Evolutionary conservation across 2,888 invertebrate genomes (phyloP).

Genomic region (Schizotus pectinicornis): DNA sequence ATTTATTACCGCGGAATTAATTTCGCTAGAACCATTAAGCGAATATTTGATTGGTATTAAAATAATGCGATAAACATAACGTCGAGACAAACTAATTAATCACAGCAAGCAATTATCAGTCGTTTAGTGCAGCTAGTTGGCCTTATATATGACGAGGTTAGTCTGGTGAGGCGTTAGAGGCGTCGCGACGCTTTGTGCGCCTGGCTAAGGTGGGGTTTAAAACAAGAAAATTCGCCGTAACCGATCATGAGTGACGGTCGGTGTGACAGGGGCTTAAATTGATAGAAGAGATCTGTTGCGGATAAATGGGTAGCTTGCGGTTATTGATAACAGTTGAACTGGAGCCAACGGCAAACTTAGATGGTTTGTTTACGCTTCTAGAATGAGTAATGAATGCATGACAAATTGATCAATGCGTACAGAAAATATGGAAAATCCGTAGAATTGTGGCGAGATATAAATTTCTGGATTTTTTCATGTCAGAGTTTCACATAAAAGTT

Average conservation of each 20-base stretch:
- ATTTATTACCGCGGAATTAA: slow-evolving; percentile 29
- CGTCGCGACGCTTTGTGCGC: slow-evolving; percentile 19
- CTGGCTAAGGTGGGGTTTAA: slow-evolving; percentile 23
- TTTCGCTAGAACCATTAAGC: slow-evolving; percentile 25
- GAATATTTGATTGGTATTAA: slow-evolving; percentile 30
- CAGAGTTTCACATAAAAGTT: slow-evolving; percentile 34
- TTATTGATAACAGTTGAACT: slow-evolving; percentile 51
- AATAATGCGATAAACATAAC: slow-evolving; percentile 32
- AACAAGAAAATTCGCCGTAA: slow-evolving; percentile 33
- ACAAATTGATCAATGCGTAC: slow-evolving; percentile 48
- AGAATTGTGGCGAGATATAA: slow-evolving; percentile 36
- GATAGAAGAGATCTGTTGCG: slow-evolving; percentile 47
- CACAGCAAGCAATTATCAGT: slow-evolving; percentile 22
- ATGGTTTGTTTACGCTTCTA: slow-evolving; percentile 49
- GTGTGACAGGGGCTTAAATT: slow-evolving; percentile 43
- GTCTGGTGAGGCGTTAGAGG: neutral
- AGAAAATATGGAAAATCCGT: slow-evolving; percentile 43
- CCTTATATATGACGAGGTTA: too few species aligned
- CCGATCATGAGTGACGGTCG: slow-evolving; percentile 42
- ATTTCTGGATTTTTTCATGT: slow-evolving; percentile 36
- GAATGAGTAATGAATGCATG: slow-evolving; percentile 51
- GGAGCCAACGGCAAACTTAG: slow-evolving; percentile 48
- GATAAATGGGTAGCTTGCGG: slow-evolving; percentile 49
- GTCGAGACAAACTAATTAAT: slow-evolving; percentile 31
- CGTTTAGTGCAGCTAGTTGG: slow-evolving; percentile 22